Conservation (phyloP, 2,797 vertebrate species). For the Loris lydekkerianus region DNA sequence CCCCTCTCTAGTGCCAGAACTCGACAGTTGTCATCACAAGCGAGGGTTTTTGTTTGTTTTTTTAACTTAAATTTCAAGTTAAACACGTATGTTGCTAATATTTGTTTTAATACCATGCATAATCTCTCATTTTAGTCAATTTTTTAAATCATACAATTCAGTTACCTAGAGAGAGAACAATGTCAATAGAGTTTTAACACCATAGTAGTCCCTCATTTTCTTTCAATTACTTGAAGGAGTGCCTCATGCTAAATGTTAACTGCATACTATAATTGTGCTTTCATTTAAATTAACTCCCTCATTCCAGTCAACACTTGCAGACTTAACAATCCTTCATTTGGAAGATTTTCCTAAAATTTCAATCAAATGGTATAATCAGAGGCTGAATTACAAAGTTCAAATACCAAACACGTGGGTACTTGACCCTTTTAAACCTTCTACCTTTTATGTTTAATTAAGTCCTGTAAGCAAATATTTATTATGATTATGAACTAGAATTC, state of each 20-base stretch:
- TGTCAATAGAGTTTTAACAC: background rate
- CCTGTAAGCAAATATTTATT: slow-evolving; percentile 20
- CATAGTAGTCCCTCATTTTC: background rate
- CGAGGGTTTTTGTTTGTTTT: background rate
- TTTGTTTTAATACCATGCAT: background rate
- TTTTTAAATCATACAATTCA: slow-evolving; percentile 45
- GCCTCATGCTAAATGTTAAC: slow-evolving; percentile 34
- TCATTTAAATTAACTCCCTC: slow-evolving; percentile 51
- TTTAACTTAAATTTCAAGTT: background rate
- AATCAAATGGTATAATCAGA: slow-evolving; percentile 33
- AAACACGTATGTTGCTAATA: slow-evolving; percentile 19
- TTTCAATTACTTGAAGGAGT: slow-evolving; percentile 46
- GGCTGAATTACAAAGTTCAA: slow-evolving; percentile 46
- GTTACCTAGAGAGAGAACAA: slow-evolving; percentile 8
- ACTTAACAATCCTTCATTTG: slow-evolving; percentile 30
- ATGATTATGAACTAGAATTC: background rate
- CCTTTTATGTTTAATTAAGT: slow-evolving; percentile 25
- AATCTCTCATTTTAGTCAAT: background rate
- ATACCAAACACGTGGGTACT: background rate
- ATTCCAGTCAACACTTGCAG: background rate
- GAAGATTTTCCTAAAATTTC: slow-evolving; percentile 54
- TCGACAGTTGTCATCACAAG: background rate
- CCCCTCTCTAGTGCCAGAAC: background rate
- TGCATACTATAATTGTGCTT: background rate
- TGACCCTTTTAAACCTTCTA: background rate